These are phyloP conservation scores for Meandrina meandrites DNA, from an alignment of 92 coral and sea anemone genomes.

Conservation along the genomic window DNA sequence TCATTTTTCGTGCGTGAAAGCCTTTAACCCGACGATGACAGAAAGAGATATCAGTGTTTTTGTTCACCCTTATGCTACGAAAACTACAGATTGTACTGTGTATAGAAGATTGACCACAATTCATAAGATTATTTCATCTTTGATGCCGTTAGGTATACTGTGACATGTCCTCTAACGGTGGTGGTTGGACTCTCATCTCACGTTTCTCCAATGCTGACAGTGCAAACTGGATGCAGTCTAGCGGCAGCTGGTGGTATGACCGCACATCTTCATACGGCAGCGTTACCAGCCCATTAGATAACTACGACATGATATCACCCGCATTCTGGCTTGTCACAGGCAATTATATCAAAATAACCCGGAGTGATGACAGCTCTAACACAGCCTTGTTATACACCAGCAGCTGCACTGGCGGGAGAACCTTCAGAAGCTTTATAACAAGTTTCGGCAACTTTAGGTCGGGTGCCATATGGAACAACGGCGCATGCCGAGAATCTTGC, in stretches of 20 bases:
- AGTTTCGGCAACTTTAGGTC: constrained; percentile 60
- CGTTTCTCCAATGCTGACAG: constrained; percentile 73
- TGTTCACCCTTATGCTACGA: too few relatives aligned
- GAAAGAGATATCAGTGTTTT: too few relatives aligned
- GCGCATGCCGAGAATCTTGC: constrained; percentile 50
- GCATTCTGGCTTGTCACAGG: constrained; percentile 68
- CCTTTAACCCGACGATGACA: too few relatives aligned
- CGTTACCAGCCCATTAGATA: constrained; percentile 50
- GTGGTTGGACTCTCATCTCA: constrained; percentile 67
- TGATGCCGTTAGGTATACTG: constrained; percentile 35
- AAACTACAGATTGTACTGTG: too few relatives aligned
- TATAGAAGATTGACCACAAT: too few relatives aligned
- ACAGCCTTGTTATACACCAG: constrained; percentile 50
- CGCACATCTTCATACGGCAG: constrained; percentile 47
- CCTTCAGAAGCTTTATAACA: constrained; percentile 59
- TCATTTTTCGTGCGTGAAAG: too few relatives aligned
- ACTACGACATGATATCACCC: constrained; percentile 73
- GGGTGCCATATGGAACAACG: constrained; percentile 46
- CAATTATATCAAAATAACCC: constrained; percentile 60
- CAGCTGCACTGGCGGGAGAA: constrained; percentile 59
- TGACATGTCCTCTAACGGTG: constrained; percentile 43
- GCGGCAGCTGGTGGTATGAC: constrained; percentile 73
- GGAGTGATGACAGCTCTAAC: constrained; percentile 63
- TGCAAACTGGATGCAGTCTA: constrained; percentile 67
- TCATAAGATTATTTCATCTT: neutral